Base-by-base conservation (phyloP, 35 echinoderm and acorn worm genomes). In the Apostichopus parvimensis region DNA sequence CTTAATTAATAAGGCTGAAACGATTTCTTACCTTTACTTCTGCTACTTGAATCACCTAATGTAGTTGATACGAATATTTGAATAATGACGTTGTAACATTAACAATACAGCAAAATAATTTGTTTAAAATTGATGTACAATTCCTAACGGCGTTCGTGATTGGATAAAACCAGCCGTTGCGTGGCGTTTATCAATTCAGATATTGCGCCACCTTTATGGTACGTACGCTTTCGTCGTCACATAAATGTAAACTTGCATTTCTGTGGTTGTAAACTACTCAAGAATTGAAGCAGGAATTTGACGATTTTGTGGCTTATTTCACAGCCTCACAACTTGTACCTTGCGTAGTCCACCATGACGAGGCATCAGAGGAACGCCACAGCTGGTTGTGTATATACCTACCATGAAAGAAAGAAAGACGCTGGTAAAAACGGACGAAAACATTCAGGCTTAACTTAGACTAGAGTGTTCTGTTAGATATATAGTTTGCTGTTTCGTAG, bases 341-440 rank as follows among this genome's bases (percentile, higher is more conserved):
- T 61, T 8, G 58, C 58, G 1, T 12, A 9, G 7, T 61, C 58
- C 58, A 75, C 21, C n/a, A 98, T 98, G 96, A 98, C 96, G 23
- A 84, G 96, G 18, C 96, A 98, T 94, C 96, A 98, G 78, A 92
- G 96, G 83, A 98, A 98, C 92, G 93, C 92, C 56, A 98, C 96
- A 7, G 96, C 96, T 57, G 96, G 96, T 77, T 92, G 92, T 56
- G 96, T 98, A 22, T 98, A 98, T 62, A 98, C 94, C 2, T 98
- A 98, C 77, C 96, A 98, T 87, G 96, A 98, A 55, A 86, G 96
- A 62, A 82, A 98, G 71, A 98, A 95, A 94, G 96, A 98, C 79
- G 94, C 96, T 28, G 96, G 96, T 95, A 57, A 86, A 57, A 21
- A 61, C 58, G 58, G 58, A 61, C 58, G 58, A 61, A 12, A 17